phyloP scores from a whole-genome alignment of 2,797 vertebrate genomes.

The Manis crassicaudata region DNA sequence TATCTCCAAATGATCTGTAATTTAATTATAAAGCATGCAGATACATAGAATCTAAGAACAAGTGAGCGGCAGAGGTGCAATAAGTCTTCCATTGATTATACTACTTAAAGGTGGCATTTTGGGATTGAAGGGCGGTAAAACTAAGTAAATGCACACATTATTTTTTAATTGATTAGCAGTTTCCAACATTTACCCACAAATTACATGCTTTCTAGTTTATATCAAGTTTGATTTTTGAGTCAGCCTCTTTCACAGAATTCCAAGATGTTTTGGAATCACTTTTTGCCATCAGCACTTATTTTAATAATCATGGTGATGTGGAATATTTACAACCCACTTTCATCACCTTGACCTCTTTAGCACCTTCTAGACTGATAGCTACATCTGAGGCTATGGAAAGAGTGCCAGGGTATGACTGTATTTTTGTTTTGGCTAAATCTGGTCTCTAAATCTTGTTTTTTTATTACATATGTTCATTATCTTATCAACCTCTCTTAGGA shows the following conservation, averaged over 20 bases:
- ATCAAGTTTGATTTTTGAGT: slow-evolving; percentile 1
- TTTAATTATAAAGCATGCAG: neutral
- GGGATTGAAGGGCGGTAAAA: neutral
- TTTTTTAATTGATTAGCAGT: neutral
- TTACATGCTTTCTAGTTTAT: neutral
- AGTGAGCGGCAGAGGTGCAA: neutral
- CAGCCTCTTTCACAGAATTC: neutral
- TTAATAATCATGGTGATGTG: neutral
- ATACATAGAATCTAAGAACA: neutral
- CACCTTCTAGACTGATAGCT: neutral
- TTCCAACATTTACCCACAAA: neutral
- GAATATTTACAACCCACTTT: neutral
- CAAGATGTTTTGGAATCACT: neutral
- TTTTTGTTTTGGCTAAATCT: neutral
- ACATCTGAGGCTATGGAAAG: neutral
- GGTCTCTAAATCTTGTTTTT: neutral
- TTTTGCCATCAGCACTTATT: neutral
- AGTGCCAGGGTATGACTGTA: neutral
- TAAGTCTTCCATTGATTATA: neutral
- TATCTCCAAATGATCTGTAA: neutral
- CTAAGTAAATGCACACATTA: neutral
- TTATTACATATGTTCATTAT: neutral
- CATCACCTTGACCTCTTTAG: neutral
- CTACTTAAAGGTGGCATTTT: neutral
- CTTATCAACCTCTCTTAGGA: neutral